These are phyloP conservation scores for Oryzias celebensis DNA, from an alignment of 2,113 vertebrate genomes.

Conservation along the genomic window DNA sequence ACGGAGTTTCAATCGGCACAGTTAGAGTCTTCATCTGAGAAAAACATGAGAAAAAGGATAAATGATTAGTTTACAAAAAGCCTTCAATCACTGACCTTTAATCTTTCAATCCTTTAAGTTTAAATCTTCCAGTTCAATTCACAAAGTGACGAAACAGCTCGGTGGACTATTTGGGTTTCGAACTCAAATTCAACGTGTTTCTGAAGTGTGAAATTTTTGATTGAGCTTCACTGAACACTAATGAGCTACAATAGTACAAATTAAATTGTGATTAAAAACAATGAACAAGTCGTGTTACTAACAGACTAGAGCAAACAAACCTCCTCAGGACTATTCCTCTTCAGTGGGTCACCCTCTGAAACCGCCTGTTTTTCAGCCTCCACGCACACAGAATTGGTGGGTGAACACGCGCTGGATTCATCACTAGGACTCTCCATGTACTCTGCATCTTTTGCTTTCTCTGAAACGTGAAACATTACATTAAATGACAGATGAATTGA, in stretches of 20 bases:
- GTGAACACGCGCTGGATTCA: slow-evolving; percentile 64
- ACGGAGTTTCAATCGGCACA: slow-evolving; percentile 42
- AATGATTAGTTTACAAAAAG: background rate
- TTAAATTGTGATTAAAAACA: background rate
- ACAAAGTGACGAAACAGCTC: slow-evolving; percentile 22
- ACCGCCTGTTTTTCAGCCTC: slow-evolving; percentile 78
- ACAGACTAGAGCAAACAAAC: slow-evolving; percentile 41
- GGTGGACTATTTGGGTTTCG: slow-evolving; percentile 44
- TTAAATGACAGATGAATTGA: background rate
- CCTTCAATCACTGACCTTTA: background rate
- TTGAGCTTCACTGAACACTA: background rate
- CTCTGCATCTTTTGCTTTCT: slow-evolving; percentile 81
- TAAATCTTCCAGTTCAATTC: slow-evolving; percentile 1
- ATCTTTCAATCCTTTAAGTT: background rate
- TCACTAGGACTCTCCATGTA: slow-evolving; percentile 78
- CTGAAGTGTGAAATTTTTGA: slow-evolving; percentile 27
- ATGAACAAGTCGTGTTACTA: no score
- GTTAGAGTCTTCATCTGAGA: slow-evolving; percentile 50
- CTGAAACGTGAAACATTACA: slow-evolving; percentile 41
- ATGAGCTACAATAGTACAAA: background rate
- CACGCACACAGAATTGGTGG: slow-evolving; percentile 57
- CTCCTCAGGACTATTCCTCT: slow-evolving; percentile 65
- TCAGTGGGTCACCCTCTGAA: slow-evolving; percentile 59
- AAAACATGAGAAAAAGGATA: background rate
- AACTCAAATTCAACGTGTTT: slow-evolving; percentile 32